Evolutionary conservation across 2,888 invertebrate species (phyloP).

Genomic region (Leucoma salicis): DNA sequence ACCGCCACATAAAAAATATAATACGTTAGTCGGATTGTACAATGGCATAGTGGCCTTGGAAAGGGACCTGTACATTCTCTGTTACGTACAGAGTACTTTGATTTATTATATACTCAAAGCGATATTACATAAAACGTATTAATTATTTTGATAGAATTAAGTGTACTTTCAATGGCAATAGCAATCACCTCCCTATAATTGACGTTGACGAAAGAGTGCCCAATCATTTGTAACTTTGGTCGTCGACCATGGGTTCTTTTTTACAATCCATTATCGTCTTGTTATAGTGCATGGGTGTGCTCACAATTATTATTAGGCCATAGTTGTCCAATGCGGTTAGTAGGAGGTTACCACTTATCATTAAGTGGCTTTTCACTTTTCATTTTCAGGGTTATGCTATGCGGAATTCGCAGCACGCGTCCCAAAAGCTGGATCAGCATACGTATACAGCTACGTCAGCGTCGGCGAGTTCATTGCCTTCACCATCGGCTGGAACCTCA

Average conservation of each 20-base stretch:
- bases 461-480: constrained; percentile 96
- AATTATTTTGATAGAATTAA: too few relatives aligned
- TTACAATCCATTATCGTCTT: too few relatives aligned
- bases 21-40: background rate
- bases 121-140: too few relatives aligned
- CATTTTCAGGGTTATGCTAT: constrained; percentile 89
- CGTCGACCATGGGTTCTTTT: too few relatives aligned
- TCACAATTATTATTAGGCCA: too few relatives aligned
- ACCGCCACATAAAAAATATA: background rate
- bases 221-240: too few relatives aligned
- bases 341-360: too few relatives aligned
- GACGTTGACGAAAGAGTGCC: too few relatives aligned
- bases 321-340: too few relatives aligned
- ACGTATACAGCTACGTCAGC: constrained; percentile 95
- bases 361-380: too few relatives aligned
- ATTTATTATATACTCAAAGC: background rate
- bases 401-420: constrained; percentile 95
- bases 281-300: background rate
- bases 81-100: background rate
- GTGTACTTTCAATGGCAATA: too few relatives aligned
- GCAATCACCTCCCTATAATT: too few relatives aligned
- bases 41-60: background rate
- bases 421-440: constrained; percentile 95
- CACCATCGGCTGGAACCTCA: constrained; percentile 96
- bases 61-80: background rate